Conservation (phyloP, 2,113 vertebrate genomes). For the Progne subis region DNA sequence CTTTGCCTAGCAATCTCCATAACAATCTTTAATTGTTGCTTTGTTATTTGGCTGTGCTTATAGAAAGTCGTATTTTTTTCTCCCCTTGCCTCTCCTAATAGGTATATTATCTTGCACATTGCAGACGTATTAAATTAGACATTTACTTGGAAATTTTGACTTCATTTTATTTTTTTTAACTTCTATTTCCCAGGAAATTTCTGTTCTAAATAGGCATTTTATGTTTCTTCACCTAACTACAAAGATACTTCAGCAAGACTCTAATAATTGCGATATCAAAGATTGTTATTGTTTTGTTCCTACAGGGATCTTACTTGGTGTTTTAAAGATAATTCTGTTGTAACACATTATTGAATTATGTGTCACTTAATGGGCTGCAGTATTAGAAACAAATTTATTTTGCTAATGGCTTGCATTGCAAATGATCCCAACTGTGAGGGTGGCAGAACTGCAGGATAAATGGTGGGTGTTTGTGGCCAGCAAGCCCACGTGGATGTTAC, state of each 20-base stretch:
- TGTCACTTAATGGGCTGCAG: background rate
- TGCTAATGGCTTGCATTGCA: background rate
- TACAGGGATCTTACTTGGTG: background rate
- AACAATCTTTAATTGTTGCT: conserved; percentile 1
- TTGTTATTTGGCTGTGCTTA: background rate
- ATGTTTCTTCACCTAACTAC: background rate
- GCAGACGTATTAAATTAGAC: background rate
- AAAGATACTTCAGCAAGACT: background rate
- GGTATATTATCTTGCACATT: background rate
- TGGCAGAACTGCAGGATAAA: background rate
- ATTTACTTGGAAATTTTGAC: background rate
- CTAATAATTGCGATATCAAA: background rate
- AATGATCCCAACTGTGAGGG: background rate
- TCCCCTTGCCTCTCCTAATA: background rate
- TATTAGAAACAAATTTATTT: background rate
- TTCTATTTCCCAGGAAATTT: background rate
- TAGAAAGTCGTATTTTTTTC: background rate
- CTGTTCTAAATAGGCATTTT: background rate
- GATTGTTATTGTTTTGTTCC: background rate
- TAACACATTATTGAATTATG: background rate
- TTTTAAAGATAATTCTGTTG: conserved; percentile 33
- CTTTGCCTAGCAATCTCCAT: background rate
- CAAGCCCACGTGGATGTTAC: accelerated
- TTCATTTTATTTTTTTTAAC: background rate
- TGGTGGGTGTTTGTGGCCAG: background rate